These are phyloP conservation scores for Apodemia duryi DNA, from an alignment of 2,888 invertebrate species.

Conservation along the genomic window DNA sequence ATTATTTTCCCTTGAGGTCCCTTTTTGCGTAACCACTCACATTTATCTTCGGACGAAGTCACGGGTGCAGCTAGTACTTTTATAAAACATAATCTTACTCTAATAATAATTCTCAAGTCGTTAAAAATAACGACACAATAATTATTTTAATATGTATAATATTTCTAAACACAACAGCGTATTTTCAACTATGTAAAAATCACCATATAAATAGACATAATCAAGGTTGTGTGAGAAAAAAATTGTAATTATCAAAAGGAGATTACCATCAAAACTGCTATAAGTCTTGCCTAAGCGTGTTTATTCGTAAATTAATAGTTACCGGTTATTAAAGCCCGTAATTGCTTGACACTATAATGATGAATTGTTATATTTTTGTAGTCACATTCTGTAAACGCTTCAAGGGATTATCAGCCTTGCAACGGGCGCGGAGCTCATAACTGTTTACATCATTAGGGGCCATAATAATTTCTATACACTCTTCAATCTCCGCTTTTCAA, in stretches of 20 bases:
- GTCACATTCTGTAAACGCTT: slow-evolving; percentile 56
- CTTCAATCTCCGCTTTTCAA: slow-evolving; percentile 35
- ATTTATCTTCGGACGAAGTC: too few species aligned
- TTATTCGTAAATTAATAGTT: slow-evolving; percentile 64
- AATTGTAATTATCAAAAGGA: slow-evolving; percentile 75
- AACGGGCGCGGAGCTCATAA: slow-evolving; percentile 37
- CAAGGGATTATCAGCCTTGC: slow-evolving; percentile 56
- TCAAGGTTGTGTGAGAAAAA: slow-evolving; percentile 72
- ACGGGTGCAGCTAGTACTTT: background rate
- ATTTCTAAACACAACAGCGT: slow-evolving; percentile 3
- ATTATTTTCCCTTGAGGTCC: too few species aligned
- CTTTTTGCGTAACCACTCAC: too few species aligned
- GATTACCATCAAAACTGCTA: slow-evolving; percentile 74
- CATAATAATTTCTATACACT: slow-evolving; percentile 42
- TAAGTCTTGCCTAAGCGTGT: slow-evolving; percentile 71
- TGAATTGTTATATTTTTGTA: slow-evolving; percentile 72
- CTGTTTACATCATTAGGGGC: slow-evolving; percentile 46
- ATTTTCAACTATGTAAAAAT: slow-evolving; percentile 49
- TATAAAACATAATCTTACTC: background rate
- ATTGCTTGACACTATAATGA: slow-evolving; percentile 52
- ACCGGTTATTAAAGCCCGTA: slow-evolving; percentile 75
- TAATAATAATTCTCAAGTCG: background rate
- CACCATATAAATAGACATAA: slow-evolving; percentile 68
- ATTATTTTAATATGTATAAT: slow-evolving; percentile 7
- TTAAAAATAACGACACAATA: background rate